Evolutionary conservation across 2,888 invertebrate genomes (phyloP).

Genomic region (Vanessa cardui): DNA sequence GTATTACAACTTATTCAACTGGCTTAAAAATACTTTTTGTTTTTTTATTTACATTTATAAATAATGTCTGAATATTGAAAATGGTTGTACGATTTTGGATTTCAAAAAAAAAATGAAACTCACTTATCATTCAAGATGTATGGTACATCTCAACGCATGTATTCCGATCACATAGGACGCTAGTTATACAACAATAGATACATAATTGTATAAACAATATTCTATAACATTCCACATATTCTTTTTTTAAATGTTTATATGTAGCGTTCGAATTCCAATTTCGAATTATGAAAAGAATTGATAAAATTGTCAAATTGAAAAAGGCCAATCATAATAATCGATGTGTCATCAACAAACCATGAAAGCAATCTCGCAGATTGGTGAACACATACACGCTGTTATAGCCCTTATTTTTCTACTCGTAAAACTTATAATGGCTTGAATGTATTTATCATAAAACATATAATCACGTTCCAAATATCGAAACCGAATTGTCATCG

Average conservation of each 20-base stretch:
- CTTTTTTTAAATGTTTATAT: background rate
- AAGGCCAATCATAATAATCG: slow-evolving; percentile 1
- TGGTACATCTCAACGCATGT: too few relatives aligned
- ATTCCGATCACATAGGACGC: too few relatives aligned
- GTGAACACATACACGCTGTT: slow-evolving; percentile 20
- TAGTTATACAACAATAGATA: too few relatives aligned
- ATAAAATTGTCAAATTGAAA: slow-evolving; percentile 18
- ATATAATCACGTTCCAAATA: slow-evolving; percentile 68
- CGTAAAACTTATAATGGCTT: slow-evolving; percentile 11
- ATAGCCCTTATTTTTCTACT: background rate
- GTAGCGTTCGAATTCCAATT: slow-evolving; percentile 4
- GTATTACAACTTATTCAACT: too few relatives aligned
- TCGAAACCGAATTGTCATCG: slow-evolving; percentile 79
- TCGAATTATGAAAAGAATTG: background rate
- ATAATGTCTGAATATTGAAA: too few relatives aligned
- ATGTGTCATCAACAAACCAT: slow-evolving; percentile 69
- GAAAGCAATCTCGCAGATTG: slow-evolving; percentile 65
- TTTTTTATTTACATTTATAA: too few relatives aligned
- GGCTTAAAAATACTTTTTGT: too few relatives aligned
- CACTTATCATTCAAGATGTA: too few relatives aligned
- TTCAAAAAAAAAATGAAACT: too few relatives aligned
- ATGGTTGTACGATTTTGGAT: too few relatives aligned
- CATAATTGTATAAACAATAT: too few relatives aligned
- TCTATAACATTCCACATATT: background rate
- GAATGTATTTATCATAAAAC: slow-evolving; percentile 48